Base-by-base conservation (phyloP, 2,797 vertebrate species). In the Corythornis leucogaster region DNA sequence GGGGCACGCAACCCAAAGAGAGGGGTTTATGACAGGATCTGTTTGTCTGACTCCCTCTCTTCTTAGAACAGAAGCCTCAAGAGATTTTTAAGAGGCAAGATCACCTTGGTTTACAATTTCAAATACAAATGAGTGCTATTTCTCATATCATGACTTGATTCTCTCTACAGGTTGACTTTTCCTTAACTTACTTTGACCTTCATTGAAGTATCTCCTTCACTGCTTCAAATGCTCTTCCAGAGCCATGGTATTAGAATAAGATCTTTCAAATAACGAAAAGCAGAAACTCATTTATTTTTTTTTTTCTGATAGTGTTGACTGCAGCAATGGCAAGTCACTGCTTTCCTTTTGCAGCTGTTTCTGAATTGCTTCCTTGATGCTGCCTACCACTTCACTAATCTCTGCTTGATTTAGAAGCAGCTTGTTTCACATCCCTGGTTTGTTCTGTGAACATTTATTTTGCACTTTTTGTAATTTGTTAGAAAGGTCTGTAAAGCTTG, bases 181-280 rank as follows among this genome's bases (percentile, higher is more conserved):
- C 46, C 64, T 59, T 58, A 57, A n/a, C 53, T 76, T 80, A 51
- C 2, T 68, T 75, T 82, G 58, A 83, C 45, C 26, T 40, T 40
- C 38, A 14, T 40, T 40, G 38, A 40, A 10, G 20, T 73, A n/a
- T 88, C 74, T 91, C 25, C 61, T 81, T 67, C 24, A 35, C 77
- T 81, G 24, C 48, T 86, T 88, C 64, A 89, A 85, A 71, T 78
- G 71, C 22, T 92, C 78, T 93, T 93, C 68, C 68, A 92, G 77
- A 90, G 33, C 53, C 24, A 58, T 20, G 40, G 78, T 46, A 84
- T 50, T 82, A 92, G 94, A 96, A 84, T 48, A 62, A 77, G 46
- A 70, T 77, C 53, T 87, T 81, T 92, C 59, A 80, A 90, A 53
- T 90, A 92, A 94, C 61, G 54, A 82, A 91, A 93, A 74, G 33